phyloP scores from a whole-genome alignment of 2,888 invertebrate genomes.

The Lepidocyrtoides sp. region DNA sequence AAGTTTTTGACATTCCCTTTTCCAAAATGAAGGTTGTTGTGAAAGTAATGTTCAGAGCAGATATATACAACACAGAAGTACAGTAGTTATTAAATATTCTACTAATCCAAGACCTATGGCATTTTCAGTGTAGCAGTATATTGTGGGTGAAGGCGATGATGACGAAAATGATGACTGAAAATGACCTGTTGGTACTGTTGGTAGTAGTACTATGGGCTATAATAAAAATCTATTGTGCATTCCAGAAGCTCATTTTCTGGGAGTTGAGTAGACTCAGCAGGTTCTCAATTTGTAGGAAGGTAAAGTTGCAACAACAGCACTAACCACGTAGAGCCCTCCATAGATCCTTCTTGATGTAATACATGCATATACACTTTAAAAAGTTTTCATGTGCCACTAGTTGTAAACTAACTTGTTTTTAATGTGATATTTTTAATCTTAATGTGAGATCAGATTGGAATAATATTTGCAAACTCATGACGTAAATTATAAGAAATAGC shows the following conservation, averaged over 20 bases:
- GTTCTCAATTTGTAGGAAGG: constrained; percentile 37
- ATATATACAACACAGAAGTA: too few species aligned
- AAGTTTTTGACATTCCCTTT: too few species aligned
- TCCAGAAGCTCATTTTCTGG: background rate
- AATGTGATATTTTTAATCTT: constrained; percentile 68
- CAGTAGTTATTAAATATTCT: too few species aligned
- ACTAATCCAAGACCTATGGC: too few species aligned
- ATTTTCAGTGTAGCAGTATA: background rate
- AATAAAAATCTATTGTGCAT: constrained; percentile 1
- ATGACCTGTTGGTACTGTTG: constrained; percentile 75
- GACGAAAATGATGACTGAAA: constrained; percentile 11
- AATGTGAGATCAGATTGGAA: constrained; percentile 65
- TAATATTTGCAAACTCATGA: constrained; percentile 57
- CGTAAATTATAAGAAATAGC: constrained; percentile 61
- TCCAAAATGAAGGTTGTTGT: too few species aligned
- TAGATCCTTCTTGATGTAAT: too few species aligned
- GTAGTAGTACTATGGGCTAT: constrained; percentile 16
- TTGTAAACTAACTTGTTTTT: constrained; percentile 43
- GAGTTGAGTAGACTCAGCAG: constrained; percentile 30
- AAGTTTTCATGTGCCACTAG: background rate
- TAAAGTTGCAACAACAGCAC: background rate
- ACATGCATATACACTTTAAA: too few species aligned
- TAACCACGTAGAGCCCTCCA: too few species aligned
- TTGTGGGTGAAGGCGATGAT: background rate
- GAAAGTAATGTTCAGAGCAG: too few species aligned